phyloP scores from a whole-genome alignment of 2,888 invertebrate genomes.

The Cheilosia vernalis region DNA sequence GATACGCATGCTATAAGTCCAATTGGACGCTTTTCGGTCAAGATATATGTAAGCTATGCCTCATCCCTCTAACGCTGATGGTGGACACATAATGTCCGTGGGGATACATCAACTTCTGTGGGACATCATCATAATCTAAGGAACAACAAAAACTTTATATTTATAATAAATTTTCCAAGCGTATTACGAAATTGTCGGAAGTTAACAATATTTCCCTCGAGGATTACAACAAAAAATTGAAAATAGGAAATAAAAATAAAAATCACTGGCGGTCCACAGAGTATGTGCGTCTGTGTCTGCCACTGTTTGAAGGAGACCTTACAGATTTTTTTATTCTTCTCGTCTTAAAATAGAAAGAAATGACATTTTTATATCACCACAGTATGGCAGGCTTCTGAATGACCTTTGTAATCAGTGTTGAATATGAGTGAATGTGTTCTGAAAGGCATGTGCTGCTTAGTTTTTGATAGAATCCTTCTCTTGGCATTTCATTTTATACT shows the following conservation, averaged over 20 bases:
- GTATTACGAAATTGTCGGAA: slow-evolving; percentile 25
- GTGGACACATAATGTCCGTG: not conserved
- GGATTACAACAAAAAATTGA: not conserved
- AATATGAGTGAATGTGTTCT: too few species aligned
- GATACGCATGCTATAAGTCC: slow-evolving; percentile 44
- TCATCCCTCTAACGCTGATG: not conserved
- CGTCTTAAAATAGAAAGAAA: not conserved
- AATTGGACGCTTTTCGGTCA: slow-evolving; percentile 20
- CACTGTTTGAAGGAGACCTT: too few species aligned
- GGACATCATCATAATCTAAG: slow-evolving; percentile 29
- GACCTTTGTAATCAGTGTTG: too few species aligned
- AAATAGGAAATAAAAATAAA: not conserved
- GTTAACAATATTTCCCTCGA: slow-evolving; percentile 5
- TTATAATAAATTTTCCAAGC: slow-evolving; percentile 9
- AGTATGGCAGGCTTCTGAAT: too few species aligned
- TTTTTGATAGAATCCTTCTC: too few species aligned
- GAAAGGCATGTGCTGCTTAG: too few species aligned
- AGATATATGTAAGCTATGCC: slow-evolving; percentile 11
- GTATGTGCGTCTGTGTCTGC: too few species aligned
- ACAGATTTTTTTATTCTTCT: not conserved
- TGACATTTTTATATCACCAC: not conserved
- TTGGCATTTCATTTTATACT: too few species aligned
- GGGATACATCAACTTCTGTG: slow-evolving; percentile 15
- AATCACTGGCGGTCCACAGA: not conserved
- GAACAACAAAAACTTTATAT: not conserved